These are phyloP conservation scores for Atrina japonica DNA, from an alignment of 2,888 invertebrate genomes.

Conservation along the genomic window DNA sequence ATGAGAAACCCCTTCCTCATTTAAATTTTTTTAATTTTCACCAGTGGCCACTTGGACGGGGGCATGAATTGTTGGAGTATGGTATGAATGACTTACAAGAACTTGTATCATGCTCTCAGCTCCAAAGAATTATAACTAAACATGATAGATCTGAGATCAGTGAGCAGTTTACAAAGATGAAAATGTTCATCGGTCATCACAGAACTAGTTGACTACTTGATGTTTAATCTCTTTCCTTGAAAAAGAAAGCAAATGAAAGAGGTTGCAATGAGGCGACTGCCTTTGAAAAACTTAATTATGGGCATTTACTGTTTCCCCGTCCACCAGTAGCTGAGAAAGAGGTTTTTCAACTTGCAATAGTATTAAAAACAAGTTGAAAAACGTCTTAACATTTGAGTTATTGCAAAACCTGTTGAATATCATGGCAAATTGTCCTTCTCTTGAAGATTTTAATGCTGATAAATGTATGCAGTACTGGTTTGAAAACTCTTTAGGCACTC, in stretches of 20 bases:
- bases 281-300: constrained; percentile 1
- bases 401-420: too few species aligned
- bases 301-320: not conserved
- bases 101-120: constrained; percentile 6
- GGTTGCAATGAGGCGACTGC: constrained; percentile 6
- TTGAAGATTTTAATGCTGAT: too few species aligned
- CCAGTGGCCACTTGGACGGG: constrained; percentile 6
- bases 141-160: constrained; percentile 11
- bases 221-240: not conserved
- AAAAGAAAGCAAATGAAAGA: constrained; percentile 4
- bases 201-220: constrained; percentile 18
- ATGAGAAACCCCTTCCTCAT: constrained; percentile 8
- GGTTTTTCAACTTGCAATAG: constrained; percentile 13
- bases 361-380: not conserved
- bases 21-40: constrained; percentile 12
- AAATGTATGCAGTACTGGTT: too few species aligned
- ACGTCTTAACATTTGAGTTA: too few species aligned
- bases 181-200: constrained; percentile 14
- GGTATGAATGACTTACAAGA: constrained; percentile 7
- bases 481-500: too few species aligned
- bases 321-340: constrained; percentile 12
- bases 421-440: too few species aligned
- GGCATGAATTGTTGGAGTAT: constrained; percentile 8
- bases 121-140: constrained; percentile 8
- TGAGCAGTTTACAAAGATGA: constrained; percentile 15